Percentiles rank a stretch among this genome's conserved stretches.
These are phyloP conservation scores for Bradypus variegatus DNA, from an alignment of 2,797 vertebrate genomes.

Conservation along the genomic window DNA sequence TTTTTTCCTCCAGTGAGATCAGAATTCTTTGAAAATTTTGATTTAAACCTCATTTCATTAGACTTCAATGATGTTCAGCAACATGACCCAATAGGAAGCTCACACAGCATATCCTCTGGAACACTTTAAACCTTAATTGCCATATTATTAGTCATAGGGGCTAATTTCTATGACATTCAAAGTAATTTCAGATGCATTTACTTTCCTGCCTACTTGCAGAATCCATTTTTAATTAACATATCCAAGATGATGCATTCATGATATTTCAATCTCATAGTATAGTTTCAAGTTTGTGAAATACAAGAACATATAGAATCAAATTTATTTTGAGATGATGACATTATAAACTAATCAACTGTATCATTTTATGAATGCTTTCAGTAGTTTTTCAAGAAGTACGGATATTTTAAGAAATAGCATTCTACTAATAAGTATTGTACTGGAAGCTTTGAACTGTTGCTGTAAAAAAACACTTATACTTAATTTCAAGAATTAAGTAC, in stretches of 20 bases:
- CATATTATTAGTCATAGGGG: conserved; percentile 31
- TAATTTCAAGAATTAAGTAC: background rate
- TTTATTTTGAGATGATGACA: conserved; percentile 34
- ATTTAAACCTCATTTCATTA: background rate
- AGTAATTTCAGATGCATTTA: conserved; percentile 41
- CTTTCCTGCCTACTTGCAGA: conserved; percentile 19
- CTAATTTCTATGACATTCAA: conserved; percentile 41
- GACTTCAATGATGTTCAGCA: background rate
- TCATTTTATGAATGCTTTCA: background rate
- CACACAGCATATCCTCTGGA: background rate
- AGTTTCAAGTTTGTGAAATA: background rate
- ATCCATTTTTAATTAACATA: conserved; percentile 42
- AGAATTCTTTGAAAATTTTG: background rate
- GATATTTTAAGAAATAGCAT: background rate
- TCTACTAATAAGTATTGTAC: background rate
- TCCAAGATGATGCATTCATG: conserved; percentile 16
- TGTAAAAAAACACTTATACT: background rate
- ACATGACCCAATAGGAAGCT: background rate
- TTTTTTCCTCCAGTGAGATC: background rate
- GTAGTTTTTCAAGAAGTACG: background rate
- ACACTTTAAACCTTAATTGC: conserved; percentile 28
- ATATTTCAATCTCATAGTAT: conserved; percentile 15
- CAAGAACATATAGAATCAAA: background rate
- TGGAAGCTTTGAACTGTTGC: background rate
- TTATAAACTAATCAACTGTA: background rate